Evolutionary conservation across 1,140 invertebrate genomes (phyloP), one percentile per base, ranked within the genome.

Genomic region (Trachymyrmex cornetzi): DNA sequence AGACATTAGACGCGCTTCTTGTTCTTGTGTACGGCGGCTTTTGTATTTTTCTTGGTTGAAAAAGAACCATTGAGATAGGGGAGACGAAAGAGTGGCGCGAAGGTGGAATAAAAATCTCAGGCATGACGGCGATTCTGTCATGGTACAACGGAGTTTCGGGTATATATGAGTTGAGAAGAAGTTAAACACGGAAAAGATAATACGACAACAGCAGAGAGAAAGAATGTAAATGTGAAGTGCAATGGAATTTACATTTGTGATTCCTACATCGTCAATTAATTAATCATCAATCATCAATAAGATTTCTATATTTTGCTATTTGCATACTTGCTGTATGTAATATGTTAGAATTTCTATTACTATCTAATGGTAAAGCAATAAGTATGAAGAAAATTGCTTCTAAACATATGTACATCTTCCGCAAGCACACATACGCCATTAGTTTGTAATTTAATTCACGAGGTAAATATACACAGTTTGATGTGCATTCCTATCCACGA

Each of bases 1-100:
- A 93, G 91, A 93, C 91, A 92, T 93, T 91, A 91, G 91, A 87
- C 77, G 90, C 88, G 92, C 89, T 90, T 84, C 92, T 90, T 91
- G 92, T 93, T 92, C 89, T 93, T 93, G 80, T 89, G 48, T 69
- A 71, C 87, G 69, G 77, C 77, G 79, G 81, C 81, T 88, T 89
- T 91, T 90, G 86, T 92, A 63, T 84, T 88, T 86, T 71, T 64
- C 87, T 66, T 38, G n/a, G 44, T 34, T 30, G 12, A 72, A 86
- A 88, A 55, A 71, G 48, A 55, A 34, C 48, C 19, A 77, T 44
- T 64, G 71, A 71, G 72, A 61, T 63, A 67, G 24, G 30, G 53
- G 63, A 66, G 79, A 24, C 19, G 85, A 71, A 57, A 57, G 38
- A 61, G 66, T 12, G 22, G 71, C 71, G 72, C 22, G n/a, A 84